Evolutionary conservation across 2,113 vertebrate genomes (phyloP).

Genomic region (Anguilla japonica): DNA sequence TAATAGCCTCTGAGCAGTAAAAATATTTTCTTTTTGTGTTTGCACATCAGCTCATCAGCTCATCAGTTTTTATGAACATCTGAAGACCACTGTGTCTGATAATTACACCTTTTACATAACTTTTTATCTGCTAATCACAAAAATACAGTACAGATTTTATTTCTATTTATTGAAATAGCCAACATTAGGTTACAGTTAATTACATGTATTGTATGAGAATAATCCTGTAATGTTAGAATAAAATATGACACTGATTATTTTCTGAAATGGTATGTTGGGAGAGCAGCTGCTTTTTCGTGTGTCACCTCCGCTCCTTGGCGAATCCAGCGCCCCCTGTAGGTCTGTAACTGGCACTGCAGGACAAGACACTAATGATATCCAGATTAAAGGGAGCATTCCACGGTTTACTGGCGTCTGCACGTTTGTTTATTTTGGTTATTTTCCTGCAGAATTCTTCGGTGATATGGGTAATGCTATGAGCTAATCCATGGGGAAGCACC

Average conservation of each 20-base stretch:
- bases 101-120: neutral
- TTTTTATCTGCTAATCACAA: neutral
- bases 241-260: neutral
- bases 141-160: neutral
- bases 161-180: neutral
- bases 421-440: slow-evolving; percentile 47
- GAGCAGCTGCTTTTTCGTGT: neutral
- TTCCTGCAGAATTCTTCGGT: slow-evolving; percentile 53
- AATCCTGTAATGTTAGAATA: neutral
- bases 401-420: slow-evolving; percentile 53
- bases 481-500: slow-evolving; percentile 69
- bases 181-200: neutral
- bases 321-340: neutral
- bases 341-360: slow-evolving; percentile 27
- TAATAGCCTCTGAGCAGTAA: slow-evolving; percentile 16
- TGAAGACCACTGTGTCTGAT: too few species aligned
- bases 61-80: neutral
- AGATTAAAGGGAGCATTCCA: slow-evolving; percentile 55
- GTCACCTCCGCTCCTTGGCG: neutral
- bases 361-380: slow-evolving; percentile 56
- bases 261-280: neutral
- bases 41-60: neutral
- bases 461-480: slow-evolving; percentile 61
- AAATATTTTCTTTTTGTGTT: slow-evolving; percentile 18
- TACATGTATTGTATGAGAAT: neutral